Base-by-base conservation (phyloP, 2,113 vertebrate species). In the Labeo catla region DNA sequence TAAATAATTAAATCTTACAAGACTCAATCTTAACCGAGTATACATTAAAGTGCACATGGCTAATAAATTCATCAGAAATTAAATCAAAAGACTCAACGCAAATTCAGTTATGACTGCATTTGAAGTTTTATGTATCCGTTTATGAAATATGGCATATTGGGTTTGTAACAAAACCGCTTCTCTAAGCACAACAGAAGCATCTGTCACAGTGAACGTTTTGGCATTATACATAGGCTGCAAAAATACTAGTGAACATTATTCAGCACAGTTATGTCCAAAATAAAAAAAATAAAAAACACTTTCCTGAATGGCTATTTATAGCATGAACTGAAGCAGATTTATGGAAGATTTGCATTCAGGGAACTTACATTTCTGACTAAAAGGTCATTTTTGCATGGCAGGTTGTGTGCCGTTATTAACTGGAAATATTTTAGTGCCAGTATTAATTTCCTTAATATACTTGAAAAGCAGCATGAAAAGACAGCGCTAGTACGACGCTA, bases 391-490 rank as follows among this genome's bases (percentile, higher is more conserved):
- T 49, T 34, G 23, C 63, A 50, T 10, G 0, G 45, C 61, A 70
- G 80, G 80, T 70, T 70, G 43, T 59, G 57, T 8, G 54, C 11
- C 11, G n/a, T 80, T 80, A 80, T 80, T 23, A 80, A 45, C 57
- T 23, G n/a, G 77, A 80, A 45, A 63, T 82, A 68, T 52, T 36
- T 50, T 52, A 34, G 63, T 82, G 80, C 80, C 80, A 82, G 45
- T 50, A 50, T 68, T 82, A 36, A 82, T 82, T 82, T 68, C 28
- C 80, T 82, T 82, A 82, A 82, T 68, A 28, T 50, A 49, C 80
- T 82, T 82, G 80, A 82, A 82, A 68, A 82, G 80, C 80, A 70
- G 80, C 80, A 50, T 52, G 80, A 50, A 70, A 82, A 82, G 45
- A 82, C 16, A 10, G 47, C 10, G 63, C 45, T 13, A 11, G 47